Conservation (phyloP, 2,113 vertebrate species). For the Castor canadensis region DNA sequence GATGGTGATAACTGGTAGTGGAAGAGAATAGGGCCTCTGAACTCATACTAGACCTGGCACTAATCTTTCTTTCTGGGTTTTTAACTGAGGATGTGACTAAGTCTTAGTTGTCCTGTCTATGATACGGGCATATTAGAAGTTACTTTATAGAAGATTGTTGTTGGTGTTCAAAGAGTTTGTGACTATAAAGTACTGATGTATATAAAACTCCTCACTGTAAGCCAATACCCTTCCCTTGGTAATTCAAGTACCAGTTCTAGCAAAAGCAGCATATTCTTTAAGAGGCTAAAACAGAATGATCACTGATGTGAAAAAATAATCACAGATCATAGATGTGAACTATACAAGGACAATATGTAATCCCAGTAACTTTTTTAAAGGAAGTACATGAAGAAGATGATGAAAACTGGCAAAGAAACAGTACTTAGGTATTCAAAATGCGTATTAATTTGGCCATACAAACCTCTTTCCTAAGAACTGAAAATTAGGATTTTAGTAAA, state of each 20-base stretch:
- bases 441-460: not conserved
- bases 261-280: slow-evolving; percentile 11
- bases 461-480: not conserved
- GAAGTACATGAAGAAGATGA: not conserved
- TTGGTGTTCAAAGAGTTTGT: not conserved
- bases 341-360: not conserved
- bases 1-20: not conserved
- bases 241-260: not conserved
- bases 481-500: slow-evolving; percentile 22
- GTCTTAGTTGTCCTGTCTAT: slow-evolving; percentile 11
- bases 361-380: slow-evolving; percentile 40
- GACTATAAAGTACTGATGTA: not conserved
- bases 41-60: not conserved
- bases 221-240: not conserved
- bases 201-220: not conserved
- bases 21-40: not conserved
- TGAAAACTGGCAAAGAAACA: not conserved
- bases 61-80: not conserved
- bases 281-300: not conserved
- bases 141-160: not conserved
- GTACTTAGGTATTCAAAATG: not conserved
- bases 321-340: not conserved
- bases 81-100: not conserved
- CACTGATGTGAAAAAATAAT: not conserved
- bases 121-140: not conserved